Base-by-base conservation (phyloP, 2,888 invertebrate species). In the Barypeithes pellucidus region DNA sequence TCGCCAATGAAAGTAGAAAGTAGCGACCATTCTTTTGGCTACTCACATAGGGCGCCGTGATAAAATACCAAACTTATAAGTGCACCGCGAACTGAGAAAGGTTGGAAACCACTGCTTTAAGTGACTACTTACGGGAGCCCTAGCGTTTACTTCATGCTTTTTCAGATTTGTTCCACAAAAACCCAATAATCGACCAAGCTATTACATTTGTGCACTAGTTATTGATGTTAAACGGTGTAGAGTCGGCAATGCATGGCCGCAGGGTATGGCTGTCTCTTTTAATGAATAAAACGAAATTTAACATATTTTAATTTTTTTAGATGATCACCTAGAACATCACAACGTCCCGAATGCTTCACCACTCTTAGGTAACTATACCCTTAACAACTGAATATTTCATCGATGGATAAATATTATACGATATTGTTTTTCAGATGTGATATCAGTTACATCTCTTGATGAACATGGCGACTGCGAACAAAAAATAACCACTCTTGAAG, bases 221-320 rank as follows among this genome's bases (percentile, higher is more conserved):
- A 36, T 75, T 2, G 71, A 71, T 14, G 60, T 67, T 9, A 59
- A 33, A 18, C 67, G 71, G 33, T 70, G 62, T 45, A 60, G 54
- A 61, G 20, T 50, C 52, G 74, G 74, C 16, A 57, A 66, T 62
- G 24, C 65, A 33, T 11, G 4, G 11, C 22, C 4, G 12, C 45
- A 59, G 33, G 41, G 71, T 71, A 75, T 33, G 18, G 8, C 14
- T 41, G 24, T 24, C 24, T 24, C 24, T 3, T 3, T 41, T n/a
- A 41, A 41, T 41, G 3, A 4, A 36, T 5, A 24, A 29, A 29
- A 54, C 22, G 8, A 29, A 8, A 33, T 16, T 16, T 57, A 33
- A 14, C 3, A 29, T 16, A 7, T 1, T 12, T 9, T 36, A 7
- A 43, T 43, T 16, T 41, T 41, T 41, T 43, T 16, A 43, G 43